Conservation (phyloP, 2,113 vertebrate genomes). For the Vanacampus margaritifer region DNA sequence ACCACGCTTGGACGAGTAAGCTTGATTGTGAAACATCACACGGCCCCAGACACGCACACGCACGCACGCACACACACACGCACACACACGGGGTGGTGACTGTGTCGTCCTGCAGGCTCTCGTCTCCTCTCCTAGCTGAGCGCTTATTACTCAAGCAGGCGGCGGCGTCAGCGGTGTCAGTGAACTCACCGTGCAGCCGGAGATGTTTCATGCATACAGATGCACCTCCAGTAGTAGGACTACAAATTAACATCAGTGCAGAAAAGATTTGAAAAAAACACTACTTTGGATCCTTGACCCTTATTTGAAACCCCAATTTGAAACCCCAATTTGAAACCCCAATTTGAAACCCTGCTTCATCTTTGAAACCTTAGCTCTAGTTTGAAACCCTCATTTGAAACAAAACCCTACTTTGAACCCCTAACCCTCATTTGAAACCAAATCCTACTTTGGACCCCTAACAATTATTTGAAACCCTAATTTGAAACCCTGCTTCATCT, state of each 20-base stretch:
- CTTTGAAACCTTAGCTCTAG: no score
- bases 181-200: background rate
- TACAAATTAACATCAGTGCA: background rate
- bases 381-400: no score
- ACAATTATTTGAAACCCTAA: no score
- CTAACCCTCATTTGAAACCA: no score
- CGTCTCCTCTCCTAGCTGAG: constrained; percentile 17
- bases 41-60: constrained; percentile 25
- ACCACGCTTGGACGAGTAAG: constrained; percentile 35
- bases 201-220: background rate
- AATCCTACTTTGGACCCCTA: no score
- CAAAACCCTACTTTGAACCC: no score
- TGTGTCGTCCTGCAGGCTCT: constrained; percentile 1
- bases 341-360: no score
- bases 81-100: constrained; percentile 4
- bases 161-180: background rate
- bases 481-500: no score
- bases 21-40: constrained; percentile 60
- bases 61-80: background rate
- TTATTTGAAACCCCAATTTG: no score
- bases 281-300: no score
- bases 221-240: background rate
- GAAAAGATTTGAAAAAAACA: background rate
- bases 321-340: no score
- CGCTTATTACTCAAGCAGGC: constrained; percentile 15